Conservation (phyloP, 2,113 vertebrate genomes). For the Calyptomena viridis region DNA sequence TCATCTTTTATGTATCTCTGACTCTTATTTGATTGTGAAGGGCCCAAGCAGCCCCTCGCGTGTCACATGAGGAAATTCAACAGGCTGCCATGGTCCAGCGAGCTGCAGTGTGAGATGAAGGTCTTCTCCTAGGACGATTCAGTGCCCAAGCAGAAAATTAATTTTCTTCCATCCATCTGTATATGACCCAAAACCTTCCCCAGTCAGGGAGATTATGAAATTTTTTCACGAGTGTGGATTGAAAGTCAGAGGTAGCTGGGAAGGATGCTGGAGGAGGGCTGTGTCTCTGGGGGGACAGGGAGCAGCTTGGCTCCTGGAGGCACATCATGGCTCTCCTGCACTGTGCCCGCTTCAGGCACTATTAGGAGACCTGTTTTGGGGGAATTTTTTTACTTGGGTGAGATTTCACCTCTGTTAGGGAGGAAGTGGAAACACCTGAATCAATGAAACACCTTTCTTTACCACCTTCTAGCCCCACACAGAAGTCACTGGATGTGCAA, state of each 20-base stretch:
- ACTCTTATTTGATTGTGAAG: neutral
- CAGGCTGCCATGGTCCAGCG: constrained; percentile 2
- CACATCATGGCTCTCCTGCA: neutral
- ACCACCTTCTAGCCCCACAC: neutral
- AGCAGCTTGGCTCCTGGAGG: neutral
- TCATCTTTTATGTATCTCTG: constrained; percentile 2
- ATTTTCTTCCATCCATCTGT: constrained; percentile 56
- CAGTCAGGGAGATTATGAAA: neutral
- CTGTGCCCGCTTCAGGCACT: neutral
- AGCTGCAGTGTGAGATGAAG: constrained; percentile 50
- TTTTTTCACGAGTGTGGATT: neutral
- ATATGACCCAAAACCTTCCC: constrained; percentile 43
- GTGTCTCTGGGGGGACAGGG: neutral
- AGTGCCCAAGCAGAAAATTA: constrained; percentile 65
- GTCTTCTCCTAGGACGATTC: constrained; percentile 52
- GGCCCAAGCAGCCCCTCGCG: neutral
- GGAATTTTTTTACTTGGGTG: neutral
- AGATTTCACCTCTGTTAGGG: neutral
- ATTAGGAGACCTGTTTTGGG: rapidly evolving
- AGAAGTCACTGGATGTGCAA: neutral
- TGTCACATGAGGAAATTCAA: constrained; percentile 11
- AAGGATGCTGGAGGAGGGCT: neutral
- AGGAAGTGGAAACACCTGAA: neutral
- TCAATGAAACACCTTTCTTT: neutral
- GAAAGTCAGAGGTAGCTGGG: constrained; percentile 20